Conservation (phyloP, 23 tunicate genomes). For the Phallusia fumigata region DNA sequence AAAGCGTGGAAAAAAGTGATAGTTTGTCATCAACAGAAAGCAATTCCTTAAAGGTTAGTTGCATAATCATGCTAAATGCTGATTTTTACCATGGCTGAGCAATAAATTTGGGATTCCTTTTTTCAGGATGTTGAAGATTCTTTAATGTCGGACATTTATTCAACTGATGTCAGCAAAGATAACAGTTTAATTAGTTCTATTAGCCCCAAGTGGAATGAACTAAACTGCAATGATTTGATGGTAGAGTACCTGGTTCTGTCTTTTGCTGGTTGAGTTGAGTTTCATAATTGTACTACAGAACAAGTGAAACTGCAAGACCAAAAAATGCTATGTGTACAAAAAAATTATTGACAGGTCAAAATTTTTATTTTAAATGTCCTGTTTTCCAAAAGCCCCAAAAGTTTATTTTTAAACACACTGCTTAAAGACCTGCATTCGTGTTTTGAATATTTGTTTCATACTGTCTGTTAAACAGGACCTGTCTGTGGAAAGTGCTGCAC, state of each 20-base stretch:
- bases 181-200: neutral
- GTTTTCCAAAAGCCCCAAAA: too few species aligned
- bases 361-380: neutral
- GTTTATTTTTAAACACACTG: too few species aligned
- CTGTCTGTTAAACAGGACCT: neutral
- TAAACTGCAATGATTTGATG: neutral
- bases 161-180: neutral
- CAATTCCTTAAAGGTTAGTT: too few species aligned
- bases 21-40: too few species aligned
- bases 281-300: neutral
- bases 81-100: neutral
- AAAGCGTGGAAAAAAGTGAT: neutral
- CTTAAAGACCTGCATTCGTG: too few species aligned
- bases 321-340: neutral
- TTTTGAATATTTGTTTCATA: neutral
- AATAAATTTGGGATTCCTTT: neutral
- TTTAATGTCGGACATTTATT: neutral
- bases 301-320: neutral
- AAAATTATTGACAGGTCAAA: neutral
- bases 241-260: neutral
- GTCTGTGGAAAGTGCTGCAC: neutral
- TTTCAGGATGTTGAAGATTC: neutral
- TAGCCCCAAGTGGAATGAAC: neutral
- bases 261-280: neutral
- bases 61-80: neutral